Conservation (phyloP, 2,888 invertebrate genomes). For the Notodonta dromedarius region DNA sequence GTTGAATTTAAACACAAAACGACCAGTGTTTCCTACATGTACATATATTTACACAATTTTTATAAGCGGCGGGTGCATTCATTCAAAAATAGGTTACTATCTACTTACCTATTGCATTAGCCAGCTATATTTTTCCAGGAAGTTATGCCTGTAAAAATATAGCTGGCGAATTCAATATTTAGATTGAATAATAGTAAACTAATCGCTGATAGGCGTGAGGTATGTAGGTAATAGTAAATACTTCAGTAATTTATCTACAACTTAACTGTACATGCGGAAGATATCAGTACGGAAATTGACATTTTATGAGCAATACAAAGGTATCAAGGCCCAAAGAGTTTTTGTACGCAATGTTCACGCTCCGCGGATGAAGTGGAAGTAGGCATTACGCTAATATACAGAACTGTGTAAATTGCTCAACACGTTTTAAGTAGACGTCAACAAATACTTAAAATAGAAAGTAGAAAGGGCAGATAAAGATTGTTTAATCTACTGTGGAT, state of each 20-base stretch:
- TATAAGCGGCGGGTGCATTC: too few species aligned
- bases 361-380: conserved; percentile 23
- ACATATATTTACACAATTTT: background rate
- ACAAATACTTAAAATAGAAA: background rate
- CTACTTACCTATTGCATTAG: too few species aligned
- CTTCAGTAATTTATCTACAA: background rate
- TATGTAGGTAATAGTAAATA: background rate
- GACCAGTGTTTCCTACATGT: background rate
- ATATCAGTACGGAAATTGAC: conserved; percentile 30
- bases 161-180: too few species aligned
- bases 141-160: too few species aligned
- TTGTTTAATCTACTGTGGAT: background rate
- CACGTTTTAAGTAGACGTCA: background rate
- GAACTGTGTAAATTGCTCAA: conserved; percentile 20
- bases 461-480: background rate
- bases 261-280: conserved; percentile 29
- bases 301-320: conserved; percentile 27
- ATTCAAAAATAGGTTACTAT: too few species aligned
- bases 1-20: conserved; percentile 1
- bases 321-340: conserved; percentile 34
- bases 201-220: too few species aligned
- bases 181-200: too few species aligned
- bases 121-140: too few species aligned
- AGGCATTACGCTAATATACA: conserved; percentile 33
- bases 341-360: conserved; percentile 32